Conservation (phyloP, 2,797 vertebrate species). For the Lepus oiostolus region DNA sequence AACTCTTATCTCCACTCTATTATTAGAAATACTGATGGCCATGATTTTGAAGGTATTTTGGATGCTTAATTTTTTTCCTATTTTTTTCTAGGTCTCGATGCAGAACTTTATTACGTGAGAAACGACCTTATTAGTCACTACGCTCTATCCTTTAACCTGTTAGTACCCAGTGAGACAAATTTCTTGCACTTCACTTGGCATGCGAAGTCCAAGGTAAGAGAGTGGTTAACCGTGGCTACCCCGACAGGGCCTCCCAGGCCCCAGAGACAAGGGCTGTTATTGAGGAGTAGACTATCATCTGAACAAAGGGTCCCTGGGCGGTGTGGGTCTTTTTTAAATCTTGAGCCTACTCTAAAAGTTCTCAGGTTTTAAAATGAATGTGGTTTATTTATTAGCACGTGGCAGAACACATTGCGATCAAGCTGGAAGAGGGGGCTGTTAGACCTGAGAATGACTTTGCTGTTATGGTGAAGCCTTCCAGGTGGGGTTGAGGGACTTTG, state of each 20-base stretch:
- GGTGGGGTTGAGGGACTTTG: background rate
- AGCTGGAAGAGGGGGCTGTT: background rate
- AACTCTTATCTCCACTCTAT: background rate
- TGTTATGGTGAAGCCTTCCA: background rate
- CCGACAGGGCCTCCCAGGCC: background rate
- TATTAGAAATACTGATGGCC: background rate
- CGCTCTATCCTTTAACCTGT: conserved; percentile 97
- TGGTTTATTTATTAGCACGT: background rate
- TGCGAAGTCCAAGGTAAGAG: conserved; percentile 90
- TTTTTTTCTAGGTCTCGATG: conserved; percentile 94
- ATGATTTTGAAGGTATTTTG: conserved; percentile 55
- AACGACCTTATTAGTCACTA: conserved; percentile 96
- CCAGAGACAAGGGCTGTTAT: background rate
- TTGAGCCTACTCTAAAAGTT: conserved; percentile 43
- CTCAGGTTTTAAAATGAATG: conserved; percentile 26
- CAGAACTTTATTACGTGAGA: conserved; percentile 97
- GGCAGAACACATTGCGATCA: background rate
- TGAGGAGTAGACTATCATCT: background rate
- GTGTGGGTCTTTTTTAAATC: background rate
- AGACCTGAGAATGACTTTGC: background rate
- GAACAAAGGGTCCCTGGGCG: background rate
- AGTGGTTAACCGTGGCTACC: background rate
- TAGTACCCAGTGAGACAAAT: conserved; percentile 96
- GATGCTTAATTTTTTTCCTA: conserved; percentile 47
- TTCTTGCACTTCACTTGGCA: conserved; percentile 98